phyloP scores from a whole-genome alignment of 2,113 vertebrate species.

The Erythrolamprus reginae region DNA sequence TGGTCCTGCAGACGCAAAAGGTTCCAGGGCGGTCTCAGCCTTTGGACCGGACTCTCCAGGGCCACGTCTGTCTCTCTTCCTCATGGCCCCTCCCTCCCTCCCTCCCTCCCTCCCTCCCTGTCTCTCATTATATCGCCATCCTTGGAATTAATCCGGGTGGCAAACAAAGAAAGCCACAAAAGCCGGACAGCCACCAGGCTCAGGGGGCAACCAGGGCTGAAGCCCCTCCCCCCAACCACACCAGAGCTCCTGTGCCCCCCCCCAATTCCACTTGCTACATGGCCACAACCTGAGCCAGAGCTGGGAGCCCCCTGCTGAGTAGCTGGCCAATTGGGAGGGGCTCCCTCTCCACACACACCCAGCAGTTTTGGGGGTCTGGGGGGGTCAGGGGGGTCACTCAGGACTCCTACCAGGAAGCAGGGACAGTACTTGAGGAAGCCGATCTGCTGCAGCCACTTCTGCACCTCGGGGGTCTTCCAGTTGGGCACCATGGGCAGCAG shows the following conservation, averaged over 20 bases:
- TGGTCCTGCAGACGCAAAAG: constrained; percentile 74
- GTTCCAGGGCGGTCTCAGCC: not conserved
- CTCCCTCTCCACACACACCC: not conserved
- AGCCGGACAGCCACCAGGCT: not conserved
- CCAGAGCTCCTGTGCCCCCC: not conserved
- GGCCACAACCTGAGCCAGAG: not conserved
- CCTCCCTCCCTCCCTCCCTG: too few species aligned
- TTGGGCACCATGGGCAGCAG: constrained; percentile 87
- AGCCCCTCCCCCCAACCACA: not conserved
- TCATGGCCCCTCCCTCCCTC: too few species aligned
- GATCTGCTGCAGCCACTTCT: constrained; percentile 92
- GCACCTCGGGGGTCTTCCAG: constrained; percentile 92
- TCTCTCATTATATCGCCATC: not conserved
- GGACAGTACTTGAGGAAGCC: constrained; percentile 83
- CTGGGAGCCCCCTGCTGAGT: not conserved
- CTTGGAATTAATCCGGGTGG: not conserved
- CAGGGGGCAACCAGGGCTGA: not conserved
- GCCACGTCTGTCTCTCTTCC: too few species aligned
- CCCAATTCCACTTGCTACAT: not conserved
- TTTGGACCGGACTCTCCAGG: not conserved
- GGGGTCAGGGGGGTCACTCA: fast-evolving
- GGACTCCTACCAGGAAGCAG: constrained; percentile 79
- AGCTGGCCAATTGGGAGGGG: not conserved
- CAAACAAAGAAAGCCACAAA: not conserved
- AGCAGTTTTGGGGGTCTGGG: not conserved